phyloP scores from a whole-genome alignment of 2,113 vertebrate genomes.

The Rhombomys opimus region DNA sequence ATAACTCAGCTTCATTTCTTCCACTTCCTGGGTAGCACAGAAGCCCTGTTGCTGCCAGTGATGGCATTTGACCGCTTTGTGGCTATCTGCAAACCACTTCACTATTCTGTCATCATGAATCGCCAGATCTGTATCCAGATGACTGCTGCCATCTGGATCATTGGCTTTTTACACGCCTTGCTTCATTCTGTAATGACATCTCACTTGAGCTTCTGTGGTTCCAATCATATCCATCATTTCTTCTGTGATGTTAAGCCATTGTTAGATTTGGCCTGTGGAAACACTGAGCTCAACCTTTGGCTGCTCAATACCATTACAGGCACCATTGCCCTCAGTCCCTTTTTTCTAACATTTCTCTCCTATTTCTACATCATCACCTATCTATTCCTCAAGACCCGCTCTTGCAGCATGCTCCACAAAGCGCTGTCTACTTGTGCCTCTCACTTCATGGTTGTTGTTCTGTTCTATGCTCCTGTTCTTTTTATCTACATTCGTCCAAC shows the following conservation, averaged over 20 bases:
- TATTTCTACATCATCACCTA: slow-evolving; percentile 63
- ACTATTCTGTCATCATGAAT: slow-evolving; percentile 56
- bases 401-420: slow-evolving; percentile 26
- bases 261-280: slow-evolving; percentile 63
- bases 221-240: slow-evolving; percentile 10
- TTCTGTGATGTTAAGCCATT: slow-evolving; percentile 72
- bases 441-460: slow-evolving; percentile 40
- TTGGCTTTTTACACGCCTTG: slow-evolving; percentile 61
- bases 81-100: slow-evolving; percentile 65
- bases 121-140: not conserved
- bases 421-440: slow-evolving; percentile 53
- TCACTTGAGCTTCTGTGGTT: slow-evolving; percentile 43
- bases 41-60: slow-evolving; percentile 56
- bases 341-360: slow-evolving; percentile 63
- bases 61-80: slow-evolving; percentile 61
- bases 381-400: slow-evolving; percentile 39
- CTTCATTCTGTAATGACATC: slow-evolving; percentile 68
- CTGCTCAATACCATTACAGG: slow-evolving; percentile 57
- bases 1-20: slow-evolving; percentile 73
- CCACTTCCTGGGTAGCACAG: slow-evolving; percentile 56
- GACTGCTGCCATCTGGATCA: not conserved
- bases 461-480: slow-evolving; percentile 33
- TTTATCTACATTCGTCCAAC: not conserved
- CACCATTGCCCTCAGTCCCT: not conserved
- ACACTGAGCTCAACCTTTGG: slow-evolving; percentile 56